Percentiles rank a stretch among this genome's conserved stretches.
phyloP scores from a whole-genome alignment of 2,797 vertebrate genomes.

The Yasuhikotakia modesta region DNA sequence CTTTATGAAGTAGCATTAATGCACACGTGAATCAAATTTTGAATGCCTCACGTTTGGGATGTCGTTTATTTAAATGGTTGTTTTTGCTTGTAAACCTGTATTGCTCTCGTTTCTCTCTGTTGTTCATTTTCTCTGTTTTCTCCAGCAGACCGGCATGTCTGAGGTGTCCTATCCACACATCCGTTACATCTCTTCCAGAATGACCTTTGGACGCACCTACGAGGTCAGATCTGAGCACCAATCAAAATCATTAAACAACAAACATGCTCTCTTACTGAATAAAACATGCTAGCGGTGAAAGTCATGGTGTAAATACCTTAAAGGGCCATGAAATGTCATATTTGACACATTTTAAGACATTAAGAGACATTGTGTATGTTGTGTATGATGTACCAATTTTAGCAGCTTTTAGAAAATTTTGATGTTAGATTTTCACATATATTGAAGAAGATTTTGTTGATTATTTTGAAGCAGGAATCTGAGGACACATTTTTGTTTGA shows the following conservation, averaged over 20 bases:
- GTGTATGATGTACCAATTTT: too few relatives aligned
- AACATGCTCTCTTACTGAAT: neutral
- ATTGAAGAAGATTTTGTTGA: neutral
- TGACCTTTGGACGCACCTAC: constrained; percentile 93
- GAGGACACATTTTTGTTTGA: too few relatives aligned
- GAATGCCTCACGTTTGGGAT: neutral
- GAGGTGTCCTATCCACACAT: constrained; percentile 96
- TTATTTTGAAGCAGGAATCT: too few relatives aligned
- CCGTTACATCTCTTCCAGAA: constrained; percentile 98
- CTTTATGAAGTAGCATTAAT: neutral
- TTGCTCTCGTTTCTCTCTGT: neutral
- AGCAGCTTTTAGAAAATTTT: too few relatives aligned
- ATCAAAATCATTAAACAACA: neutral
- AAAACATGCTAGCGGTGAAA: neutral
- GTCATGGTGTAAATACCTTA: neutral
- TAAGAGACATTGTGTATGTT: too few relatives aligned
- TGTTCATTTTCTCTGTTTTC: constrained; percentile 21
- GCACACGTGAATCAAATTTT: neutral
- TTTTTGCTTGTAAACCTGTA: neutral
- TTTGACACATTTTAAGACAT: too few relatives aligned
- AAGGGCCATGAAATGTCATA: too few relatives aligned
- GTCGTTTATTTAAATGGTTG: constrained; percentile 5
- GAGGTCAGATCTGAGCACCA: constrained; percentile 80
- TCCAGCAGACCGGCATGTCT: constrained; percentile 82
- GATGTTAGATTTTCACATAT: neutral